Evolutionary conservation across 2,797 vertebrate species (phyloP).

Genomic region (Passerculus sandwichensis): DNA sequence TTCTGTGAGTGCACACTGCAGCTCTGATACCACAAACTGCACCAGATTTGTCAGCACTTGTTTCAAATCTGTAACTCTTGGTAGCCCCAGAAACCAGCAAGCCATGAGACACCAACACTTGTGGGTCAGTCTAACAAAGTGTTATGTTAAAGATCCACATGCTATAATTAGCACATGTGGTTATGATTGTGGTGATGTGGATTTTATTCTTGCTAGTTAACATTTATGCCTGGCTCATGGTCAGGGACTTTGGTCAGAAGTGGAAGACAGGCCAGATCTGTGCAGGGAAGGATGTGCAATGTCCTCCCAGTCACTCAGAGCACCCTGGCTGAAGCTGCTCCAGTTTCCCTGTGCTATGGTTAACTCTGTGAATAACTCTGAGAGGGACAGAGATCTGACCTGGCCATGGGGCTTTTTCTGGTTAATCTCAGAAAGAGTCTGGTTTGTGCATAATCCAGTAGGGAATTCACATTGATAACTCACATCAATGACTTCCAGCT

Average conservation of each 20-base stretch:
- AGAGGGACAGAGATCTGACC: background rate
- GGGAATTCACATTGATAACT: background rate
- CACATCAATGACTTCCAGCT: background rate
- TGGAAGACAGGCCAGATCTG: background rate
- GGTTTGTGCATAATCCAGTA: background rate
- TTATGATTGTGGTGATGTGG: background rate
- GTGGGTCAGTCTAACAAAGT: background rate
- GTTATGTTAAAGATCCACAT: background rate
- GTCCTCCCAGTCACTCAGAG: background rate
- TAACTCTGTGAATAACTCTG: background rate
- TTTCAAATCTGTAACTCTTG: background rate
- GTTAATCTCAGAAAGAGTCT: background rate
- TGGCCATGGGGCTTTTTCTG: background rate
- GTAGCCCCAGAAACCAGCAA: background rate
- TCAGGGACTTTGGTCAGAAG: background rate
- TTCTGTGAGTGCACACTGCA: background rate
- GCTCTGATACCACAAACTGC: background rate
- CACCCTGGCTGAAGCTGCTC: background rate
- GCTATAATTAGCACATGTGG: no score
- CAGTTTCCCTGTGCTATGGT: background rate
- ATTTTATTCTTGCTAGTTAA: background rate
- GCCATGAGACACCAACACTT: background rate
- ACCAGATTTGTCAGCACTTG: background rate
- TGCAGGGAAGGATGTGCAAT: background rate
- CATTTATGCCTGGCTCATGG: background rate